Evolutionary conservation across 1,140 invertebrate species (phyloP).

Genomic region (Wasmannia auropunctata): DNA sequence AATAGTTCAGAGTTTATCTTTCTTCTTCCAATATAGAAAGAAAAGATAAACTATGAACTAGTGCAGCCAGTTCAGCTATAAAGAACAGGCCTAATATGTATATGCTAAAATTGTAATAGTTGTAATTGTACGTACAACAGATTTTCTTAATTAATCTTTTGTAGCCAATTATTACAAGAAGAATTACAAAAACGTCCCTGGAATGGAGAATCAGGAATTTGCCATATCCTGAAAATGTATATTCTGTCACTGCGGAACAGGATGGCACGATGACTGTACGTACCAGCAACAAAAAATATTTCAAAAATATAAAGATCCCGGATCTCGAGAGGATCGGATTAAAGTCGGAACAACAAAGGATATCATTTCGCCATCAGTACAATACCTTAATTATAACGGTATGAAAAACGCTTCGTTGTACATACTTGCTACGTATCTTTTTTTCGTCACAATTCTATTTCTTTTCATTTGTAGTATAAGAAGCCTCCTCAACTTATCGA

Average conservation of each 20-base stretch:
- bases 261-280: slow-evolving; percentile 88
- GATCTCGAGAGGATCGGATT: slow-evolving; percentile 90
- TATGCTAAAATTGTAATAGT: slow-evolving; percentile 7
- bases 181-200: slow-evolving; percentile 90
- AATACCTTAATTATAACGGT: slow-evolving; percentile 92
- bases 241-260: slow-evolving; percentile 88
- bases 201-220: slow-evolving; percentile 94
- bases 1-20: no score
- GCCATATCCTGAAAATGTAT: slow-evolving; percentile 89
- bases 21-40: no score
- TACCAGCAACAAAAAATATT: slow-evolving; percentile 93
- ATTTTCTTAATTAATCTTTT: slow-evolving; percentile 76
- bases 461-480: slow-evolving; percentile 88
- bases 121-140: neutral
- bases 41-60: no score
- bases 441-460: slow-evolving; percentile 52
- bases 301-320: slow-evolving; percentile 90
- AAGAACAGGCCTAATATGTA: no score
- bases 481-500: slow-evolving; percentile 90
- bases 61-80: no score
- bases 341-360: slow-evolving; percentile 87
- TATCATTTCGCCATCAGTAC: slow-evolving; percentile 89
- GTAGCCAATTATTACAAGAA: slow-evolving; percentile 89
- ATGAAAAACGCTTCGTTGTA: slow-evolving; percentile 76
- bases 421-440: neutral